Percentiles rank a stretch among this genome's conserved stretches.
phyloP scores from a whole-genome alignment of 1,140 invertebrate genomes.

The Philopotamus ludificatus region DNA sequence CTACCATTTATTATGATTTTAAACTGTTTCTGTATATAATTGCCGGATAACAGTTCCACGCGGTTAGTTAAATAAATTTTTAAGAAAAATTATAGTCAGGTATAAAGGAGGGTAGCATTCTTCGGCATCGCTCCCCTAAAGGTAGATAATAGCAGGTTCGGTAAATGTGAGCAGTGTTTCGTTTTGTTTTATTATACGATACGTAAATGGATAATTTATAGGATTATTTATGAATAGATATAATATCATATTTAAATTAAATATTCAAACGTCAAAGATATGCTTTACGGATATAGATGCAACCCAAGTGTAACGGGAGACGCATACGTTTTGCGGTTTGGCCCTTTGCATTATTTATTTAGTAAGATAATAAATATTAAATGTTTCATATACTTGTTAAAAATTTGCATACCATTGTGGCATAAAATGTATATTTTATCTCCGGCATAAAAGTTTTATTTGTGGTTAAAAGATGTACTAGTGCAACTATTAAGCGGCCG shows the following conservation, averaged over 20 bases:
- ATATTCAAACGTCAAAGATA: too few species aligned
- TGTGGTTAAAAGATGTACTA: too few species aligned
- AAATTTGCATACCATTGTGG: neutral
- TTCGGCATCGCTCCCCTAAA: constrained; percentile 3
- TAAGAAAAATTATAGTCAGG: constrained; percentile 20
- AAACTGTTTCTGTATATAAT: neutral
- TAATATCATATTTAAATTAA: too few species aligned
- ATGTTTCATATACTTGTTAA: constrained; percentile 16
- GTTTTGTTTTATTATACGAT: constrained; percentile 39
- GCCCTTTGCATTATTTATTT: constrained; percentile 18
- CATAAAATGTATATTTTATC: constrained; percentile 34
- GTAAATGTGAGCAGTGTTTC: constrained; percentile 21
- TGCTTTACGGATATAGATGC: too few species aligned
- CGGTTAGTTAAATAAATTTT: neutral
- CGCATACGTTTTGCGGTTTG: neutral
- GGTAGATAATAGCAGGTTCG: constrained; percentile 38
- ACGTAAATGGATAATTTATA: constrained; percentile 42
- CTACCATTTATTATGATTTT: too few species aligned
- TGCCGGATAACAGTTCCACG: neutral
- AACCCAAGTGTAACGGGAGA: too few species aligned
- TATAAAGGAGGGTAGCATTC: constrained; percentile 38
- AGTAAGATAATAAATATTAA: constrained; percentile 16
- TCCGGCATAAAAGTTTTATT: neutral
- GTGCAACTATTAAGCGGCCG: neutral
- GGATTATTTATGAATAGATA: too few species aligned